Percentiles rank a stretch among this genome's conserved stretches.
Evolutionary conservation across 2,113 vertebrate genomes (phyloP).

Genomic region (Ammodytes marinus): DNA sequence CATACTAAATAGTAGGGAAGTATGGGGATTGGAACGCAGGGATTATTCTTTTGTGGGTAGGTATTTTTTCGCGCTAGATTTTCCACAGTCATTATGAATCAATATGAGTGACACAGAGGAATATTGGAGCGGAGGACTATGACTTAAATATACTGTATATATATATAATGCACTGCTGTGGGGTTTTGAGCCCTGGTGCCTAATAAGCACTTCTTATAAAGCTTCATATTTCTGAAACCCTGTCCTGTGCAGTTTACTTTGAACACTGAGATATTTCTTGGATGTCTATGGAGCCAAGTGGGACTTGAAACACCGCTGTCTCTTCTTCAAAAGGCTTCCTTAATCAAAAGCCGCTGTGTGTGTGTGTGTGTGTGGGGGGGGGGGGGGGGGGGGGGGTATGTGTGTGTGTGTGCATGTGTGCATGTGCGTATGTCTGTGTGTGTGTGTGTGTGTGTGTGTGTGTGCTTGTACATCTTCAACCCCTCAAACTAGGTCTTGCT

Average conservation of each 20-base stretch:
- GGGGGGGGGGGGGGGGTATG: too few relatives aligned
- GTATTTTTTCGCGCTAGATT: constrained; percentile 15
- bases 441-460: too few relatives aligned
- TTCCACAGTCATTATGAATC: constrained; percentile 57
- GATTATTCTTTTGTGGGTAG: constrained; percentile 20
- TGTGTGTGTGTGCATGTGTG: too few relatives aligned
- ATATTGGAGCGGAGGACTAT: constrained; percentile 30
- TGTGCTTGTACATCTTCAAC: too few relatives aligned
- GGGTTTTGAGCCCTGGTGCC: constrained; percentile 34
- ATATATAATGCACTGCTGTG: background rate
- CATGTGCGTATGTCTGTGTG: too few relatives aligned
- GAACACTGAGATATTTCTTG: constrained; percentile 23
- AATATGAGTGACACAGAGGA: constrained; percentile 45
- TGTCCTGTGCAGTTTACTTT: constrained; percentile 3
- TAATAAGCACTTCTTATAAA: constrained; percentile 40
- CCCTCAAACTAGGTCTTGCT: too few relatives aligned
- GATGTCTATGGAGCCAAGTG: constrained; percentile 21
- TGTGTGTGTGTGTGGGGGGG: too few relatives aligned
- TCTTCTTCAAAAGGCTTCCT: background rate
- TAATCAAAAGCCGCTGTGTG: background rate
- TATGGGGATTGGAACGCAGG: too few relatives aligned
- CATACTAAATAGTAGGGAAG: too few relatives aligned
- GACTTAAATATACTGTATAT: background rate
- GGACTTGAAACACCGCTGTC: constrained; percentile 14
- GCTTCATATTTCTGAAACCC: background rate